Evolutionary conservation across 2,888 invertebrate genomes (phyloP), one percentile per base, ranked within the genome.

Genomic region (Dendrolimus pini): DNA sequence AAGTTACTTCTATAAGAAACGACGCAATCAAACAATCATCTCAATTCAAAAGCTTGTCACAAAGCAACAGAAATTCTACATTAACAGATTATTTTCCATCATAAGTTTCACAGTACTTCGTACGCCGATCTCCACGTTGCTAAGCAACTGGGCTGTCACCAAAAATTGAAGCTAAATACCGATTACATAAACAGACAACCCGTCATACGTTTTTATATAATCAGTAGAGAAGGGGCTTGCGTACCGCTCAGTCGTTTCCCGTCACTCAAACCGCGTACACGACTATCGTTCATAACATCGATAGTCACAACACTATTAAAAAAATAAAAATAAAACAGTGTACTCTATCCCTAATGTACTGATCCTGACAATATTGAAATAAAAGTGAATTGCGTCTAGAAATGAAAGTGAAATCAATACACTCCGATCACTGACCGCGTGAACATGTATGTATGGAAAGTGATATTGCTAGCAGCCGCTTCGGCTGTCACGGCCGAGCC

Each of bases 391-490:
- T 62, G 64, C 62, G 59, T 66, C 67, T 69, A 70, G 58, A 59
- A 65, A 64, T 71, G 72, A 82, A 78, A 79, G 89, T 89, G 89
- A 89, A 89, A 89, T 89, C 89, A 89, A 83, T 82, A 80, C 66
- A 72, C 18, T 59, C 71, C 68, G 86, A 77, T 72, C 87, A 87
- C 75, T 88, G 89, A 88, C 87, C 89, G 85, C 67, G 52, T 55
- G 81, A 89, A 85, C 77, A 91, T 91, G 91, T 83, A 85, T 77
- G 79, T 77, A 77, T 91, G 89, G 91, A 91, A 90, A 89, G 89
- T 91, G 71, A 70, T 89, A 69, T 69, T 91, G 69, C 74, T 90
- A 57, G 78, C 84, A 56, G 80, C 76, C 59, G 82, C 83, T 71
- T 76, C 83, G 63, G 78, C 79, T 42, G 80, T 75, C 56, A 80